phyloP scores from a whole-genome alignment of 30 jellyfish, hydroid and myxozoan genomes.

The Cassiopea andromeda region DNA sequence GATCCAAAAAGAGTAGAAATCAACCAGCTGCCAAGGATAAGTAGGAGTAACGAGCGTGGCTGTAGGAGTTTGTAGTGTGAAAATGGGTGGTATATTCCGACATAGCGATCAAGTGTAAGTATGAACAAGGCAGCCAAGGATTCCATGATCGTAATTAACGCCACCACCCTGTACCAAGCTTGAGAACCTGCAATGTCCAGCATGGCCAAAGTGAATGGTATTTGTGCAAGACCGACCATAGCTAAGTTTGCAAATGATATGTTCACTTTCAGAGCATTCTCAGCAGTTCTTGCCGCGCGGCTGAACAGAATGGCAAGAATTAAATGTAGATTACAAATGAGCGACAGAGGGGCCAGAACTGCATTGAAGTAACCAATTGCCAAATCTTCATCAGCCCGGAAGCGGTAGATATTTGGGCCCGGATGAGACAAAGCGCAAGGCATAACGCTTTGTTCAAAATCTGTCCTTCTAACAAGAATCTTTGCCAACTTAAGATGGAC shows the following conservation, averaged over 20 bases:
- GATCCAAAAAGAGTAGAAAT: neutral
- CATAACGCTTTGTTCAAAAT: neutral
- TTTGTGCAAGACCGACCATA: neutral
- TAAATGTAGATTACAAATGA: neutral
- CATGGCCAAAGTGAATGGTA: neutral
- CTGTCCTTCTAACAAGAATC: no score
- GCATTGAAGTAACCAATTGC: constrained; percentile 10
- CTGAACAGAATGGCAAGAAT: neutral
- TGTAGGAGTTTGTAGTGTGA: neutral
- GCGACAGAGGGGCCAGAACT: neutral
- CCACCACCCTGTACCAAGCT: constrained; percentile 5
- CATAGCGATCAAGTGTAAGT: constrained; percentile 2
- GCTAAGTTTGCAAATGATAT: constrained; percentile 3
- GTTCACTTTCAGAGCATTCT: neutral
- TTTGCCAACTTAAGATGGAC: no score
- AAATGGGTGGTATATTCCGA: constrained; percentile 24
- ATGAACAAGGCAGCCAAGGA: neutral
- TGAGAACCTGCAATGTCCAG: neutral
- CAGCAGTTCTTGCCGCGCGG: constrained; percentile 14
- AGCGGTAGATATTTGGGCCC: neutral
- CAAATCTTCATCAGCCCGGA: neutral
- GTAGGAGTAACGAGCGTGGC: neutral
- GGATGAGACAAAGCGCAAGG: neutral
- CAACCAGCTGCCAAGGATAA: neutral
- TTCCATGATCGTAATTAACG: neutral